Conservation (phyloP, 2,113 vertebrate genomes). For the Ceratotherium simum region DNA sequence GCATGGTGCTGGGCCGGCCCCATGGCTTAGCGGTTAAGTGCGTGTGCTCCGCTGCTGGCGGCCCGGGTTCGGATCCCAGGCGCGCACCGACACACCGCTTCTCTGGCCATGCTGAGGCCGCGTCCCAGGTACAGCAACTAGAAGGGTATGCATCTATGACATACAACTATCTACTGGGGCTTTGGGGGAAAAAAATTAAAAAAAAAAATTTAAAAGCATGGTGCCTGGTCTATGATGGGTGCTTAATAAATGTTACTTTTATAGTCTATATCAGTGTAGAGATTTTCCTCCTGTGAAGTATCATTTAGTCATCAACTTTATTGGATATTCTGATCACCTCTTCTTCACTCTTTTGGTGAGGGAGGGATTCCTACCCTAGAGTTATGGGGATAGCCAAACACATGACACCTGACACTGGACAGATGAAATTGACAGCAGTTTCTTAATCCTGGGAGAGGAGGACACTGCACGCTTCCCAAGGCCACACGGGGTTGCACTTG, state of each 20-base stretch:
- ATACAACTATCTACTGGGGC: too few relatives aligned
- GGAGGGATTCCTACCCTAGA: not conserved
- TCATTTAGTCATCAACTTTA: not conserved
- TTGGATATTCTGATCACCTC: not conserved
- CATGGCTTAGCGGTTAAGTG: too few relatives aligned
- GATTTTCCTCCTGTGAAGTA: not conserved
- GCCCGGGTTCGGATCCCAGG: too few relatives aligned
- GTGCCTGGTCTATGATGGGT: not conserved
- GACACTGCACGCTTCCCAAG: not conserved
- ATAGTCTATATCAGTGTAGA: not conserved
- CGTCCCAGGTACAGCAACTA: too few relatives aligned
- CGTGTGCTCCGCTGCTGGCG: too few relatives aligned
- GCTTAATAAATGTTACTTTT: not conserved
- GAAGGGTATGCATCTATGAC: too few relatives aligned
- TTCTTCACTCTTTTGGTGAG: not conserved
- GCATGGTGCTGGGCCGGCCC: too few relatives aligned
- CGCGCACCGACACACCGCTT: too few relatives aligned
- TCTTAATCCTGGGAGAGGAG: not conserved
- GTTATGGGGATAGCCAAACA: not conserved
- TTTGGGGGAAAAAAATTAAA: too few relatives aligned
- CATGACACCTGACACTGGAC: not conserved
- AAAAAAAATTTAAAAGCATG: too few relatives aligned
- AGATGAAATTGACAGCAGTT: not conserved
- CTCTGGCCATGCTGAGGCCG: too few relatives aligned
- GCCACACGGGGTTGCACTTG: not conserved